Evolutionary conservation across 2,888 invertebrate species (phyloP).

Genomic region (Papilio elwesi): DNA sequence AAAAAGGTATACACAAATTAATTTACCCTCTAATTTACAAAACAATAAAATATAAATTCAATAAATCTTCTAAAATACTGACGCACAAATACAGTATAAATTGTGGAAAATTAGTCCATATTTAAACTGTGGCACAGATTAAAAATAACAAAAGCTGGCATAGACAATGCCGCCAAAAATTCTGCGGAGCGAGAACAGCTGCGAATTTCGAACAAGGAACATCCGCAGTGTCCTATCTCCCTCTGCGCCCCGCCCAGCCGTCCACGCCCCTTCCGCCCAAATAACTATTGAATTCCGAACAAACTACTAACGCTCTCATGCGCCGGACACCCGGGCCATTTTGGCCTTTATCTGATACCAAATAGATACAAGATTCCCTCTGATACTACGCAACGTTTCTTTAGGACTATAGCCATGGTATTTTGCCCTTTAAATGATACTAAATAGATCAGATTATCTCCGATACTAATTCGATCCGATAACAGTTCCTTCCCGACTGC

Average conservation of each 20-base stretch:
- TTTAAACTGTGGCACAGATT: neutral
- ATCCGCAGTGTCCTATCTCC: conserved; percentile 70
- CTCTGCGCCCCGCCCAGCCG: conserved; percentile 73
- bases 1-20: too few species aligned
- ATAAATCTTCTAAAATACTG: too few species aligned
- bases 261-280: conserved; percentile 77
- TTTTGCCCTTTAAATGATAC: too few species aligned
- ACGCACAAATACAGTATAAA: too few species aligned
- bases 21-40: too few species aligned
- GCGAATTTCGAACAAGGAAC: conserved; percentile 56
- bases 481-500: too few species aligned
- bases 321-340: conserved; percentile 32
- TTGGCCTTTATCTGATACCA: conserved; percentile 38
- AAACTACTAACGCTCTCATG: conserved; percentile 43
- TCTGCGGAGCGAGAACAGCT: conserved; percentile 48
- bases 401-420: too few species aligned
- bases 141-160: conserved; percentile 30
- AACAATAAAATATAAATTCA: too few species aligned
- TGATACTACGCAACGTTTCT: neutral
- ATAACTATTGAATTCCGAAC: conserved; percentile 69
- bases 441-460: neutral
- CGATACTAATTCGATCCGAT: too few species aligned
- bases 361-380: conserved; percentile 21
- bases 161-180: conserved; percentile 44
- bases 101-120: too few species aligned